A percentile compares a stretch with the other conserved stretches of the same genome.
Conservation (phyloP, 2,797 vertebrate genomes). For the Squalus acanthias region DNA sequence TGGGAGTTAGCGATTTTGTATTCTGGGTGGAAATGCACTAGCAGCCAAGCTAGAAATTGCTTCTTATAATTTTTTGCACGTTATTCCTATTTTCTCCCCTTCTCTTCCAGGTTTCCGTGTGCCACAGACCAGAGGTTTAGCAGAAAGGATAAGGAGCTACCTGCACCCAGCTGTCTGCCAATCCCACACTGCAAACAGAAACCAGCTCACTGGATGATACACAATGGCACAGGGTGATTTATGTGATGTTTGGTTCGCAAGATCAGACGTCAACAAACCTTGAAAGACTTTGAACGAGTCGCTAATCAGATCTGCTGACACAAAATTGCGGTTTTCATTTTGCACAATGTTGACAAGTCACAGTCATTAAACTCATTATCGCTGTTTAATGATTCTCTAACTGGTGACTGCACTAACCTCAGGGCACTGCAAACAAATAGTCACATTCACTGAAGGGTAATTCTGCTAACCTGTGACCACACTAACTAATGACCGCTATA, state of each 20-base stretch:
- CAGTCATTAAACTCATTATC: background rate
- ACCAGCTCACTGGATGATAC: background rate
- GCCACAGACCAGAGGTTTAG: background rate
- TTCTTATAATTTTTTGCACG: no score
- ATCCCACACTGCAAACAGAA: background rate
- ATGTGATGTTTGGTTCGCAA: background rate
- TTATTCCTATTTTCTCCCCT: background rate
- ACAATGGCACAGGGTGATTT: background rate
- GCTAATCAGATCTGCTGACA: background rate
- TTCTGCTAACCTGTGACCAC: background rate
- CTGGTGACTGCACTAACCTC: background rate
- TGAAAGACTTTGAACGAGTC: background rate
- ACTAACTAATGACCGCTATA: background rate
- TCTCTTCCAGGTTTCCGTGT: background rate
- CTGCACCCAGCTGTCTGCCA: background rate
- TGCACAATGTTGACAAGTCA: background rate
- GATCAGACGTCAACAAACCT: background rate
- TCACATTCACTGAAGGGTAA: background rate
- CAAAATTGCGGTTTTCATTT: background rate
- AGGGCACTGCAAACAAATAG: background rate
- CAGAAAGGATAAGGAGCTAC: background rate
- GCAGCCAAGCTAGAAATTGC: background rate
- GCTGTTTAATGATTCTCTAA: background rate
- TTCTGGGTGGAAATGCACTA: background rate
- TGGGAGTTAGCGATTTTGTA: no score